phyloP scores from a whole-genome alignment of 2,113 vertebrate species.

The Pantherophis guttatus region DNA sequence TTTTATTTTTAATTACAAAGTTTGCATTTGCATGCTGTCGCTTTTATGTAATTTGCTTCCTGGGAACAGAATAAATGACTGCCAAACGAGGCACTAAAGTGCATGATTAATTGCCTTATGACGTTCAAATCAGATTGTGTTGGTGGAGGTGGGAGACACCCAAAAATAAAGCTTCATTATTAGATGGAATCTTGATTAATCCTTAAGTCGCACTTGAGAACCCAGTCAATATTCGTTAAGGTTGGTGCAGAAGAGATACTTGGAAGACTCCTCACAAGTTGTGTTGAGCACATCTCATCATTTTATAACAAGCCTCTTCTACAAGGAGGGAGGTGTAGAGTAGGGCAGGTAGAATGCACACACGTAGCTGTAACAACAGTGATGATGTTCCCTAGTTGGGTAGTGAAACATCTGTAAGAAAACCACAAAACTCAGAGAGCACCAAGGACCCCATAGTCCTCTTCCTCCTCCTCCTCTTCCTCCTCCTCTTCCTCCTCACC shows the following conservation, averaged over 20 bases:
- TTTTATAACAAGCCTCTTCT: not conserved
- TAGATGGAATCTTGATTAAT: conserved; percentile 57
- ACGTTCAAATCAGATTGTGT: conserved; percentile 48
- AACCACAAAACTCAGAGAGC: no score
- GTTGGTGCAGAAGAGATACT: not conserved
- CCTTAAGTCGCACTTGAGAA: conserved; percentile 28
- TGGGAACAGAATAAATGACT: conserved; percentile 56
- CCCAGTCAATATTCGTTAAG: not conserved
- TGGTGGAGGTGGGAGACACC: conserved; percentile 17
- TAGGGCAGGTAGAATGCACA: not conserved
- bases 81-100: conserved; percentile 45
- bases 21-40: conserved; percentile 52
- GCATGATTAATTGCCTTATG: conserved; percentile 54
- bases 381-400: not conserved
- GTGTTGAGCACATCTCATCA: not conserved
- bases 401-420: no score
- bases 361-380: not conserved
- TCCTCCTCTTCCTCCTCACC: no score
- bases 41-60: conserved; percentile 42
- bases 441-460: no score
- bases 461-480: no score
- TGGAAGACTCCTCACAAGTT: not conserved
- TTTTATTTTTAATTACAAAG: conserved; percentile 36
- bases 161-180: conserved; percentile 56
- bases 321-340: not conserved